Percentiles rank a stretch among this genome's conserved stretches.
phyloP scores from a whole-genome alignment of 2,888 invertebrate species.

The Auanema sp. region DNA sequence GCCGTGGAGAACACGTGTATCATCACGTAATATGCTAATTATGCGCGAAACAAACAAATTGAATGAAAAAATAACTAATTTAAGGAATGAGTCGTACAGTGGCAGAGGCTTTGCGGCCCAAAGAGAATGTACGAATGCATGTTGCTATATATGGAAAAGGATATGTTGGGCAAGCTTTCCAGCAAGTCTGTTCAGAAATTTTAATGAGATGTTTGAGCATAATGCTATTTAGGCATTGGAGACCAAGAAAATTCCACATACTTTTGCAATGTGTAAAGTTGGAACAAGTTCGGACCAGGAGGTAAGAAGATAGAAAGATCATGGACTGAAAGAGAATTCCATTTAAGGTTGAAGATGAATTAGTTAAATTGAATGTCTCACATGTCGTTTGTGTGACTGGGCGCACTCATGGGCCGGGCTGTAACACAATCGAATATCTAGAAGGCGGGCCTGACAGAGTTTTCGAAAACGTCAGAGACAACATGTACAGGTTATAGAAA shows the following conservation, averaged over 20 bases:
- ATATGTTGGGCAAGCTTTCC: conserved; percentile 32
- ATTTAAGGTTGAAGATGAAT: conserved; percentile 51
- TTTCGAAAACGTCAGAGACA: conserved; percentile 59
- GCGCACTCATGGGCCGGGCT: conserved; percentile 45
- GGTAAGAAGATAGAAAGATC: conserved; percentile 25
- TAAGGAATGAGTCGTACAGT: conserved; percentile 55
- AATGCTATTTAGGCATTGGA: conserved; percentile 38
- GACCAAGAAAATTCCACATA: conserved; percentile 43
- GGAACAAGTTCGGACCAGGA: conserved; percentile 51
- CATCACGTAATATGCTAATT: too few relatives aligned
- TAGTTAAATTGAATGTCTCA: conserved; percentile 50
- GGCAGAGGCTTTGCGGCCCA: conserved; percentile 41
- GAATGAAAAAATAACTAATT: conserved; percentile 5
- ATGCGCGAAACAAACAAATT: background rate
- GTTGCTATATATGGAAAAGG: conserved; percentile 57
- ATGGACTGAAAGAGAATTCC: background rate
- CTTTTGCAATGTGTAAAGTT: conserved; percentile 49
- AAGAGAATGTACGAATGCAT: conserved; percentile 48
- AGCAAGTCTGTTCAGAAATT: conserved; percentile 6
- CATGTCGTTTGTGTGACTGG: conserved; percentile 64
- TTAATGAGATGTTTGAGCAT: conserved; percentile 44
- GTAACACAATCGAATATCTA: conserved; percentile 60
- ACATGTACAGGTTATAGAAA: conserved; percentile 49
- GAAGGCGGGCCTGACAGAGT: conserved; percentile 61
- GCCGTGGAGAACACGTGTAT: too few relatives aligned